A percentile compares a stretch with the other conserved stretches of the same genome.
Conservation (phyloP, 2,888 invertebrate species). For the Aphodius granarius region DNA sequence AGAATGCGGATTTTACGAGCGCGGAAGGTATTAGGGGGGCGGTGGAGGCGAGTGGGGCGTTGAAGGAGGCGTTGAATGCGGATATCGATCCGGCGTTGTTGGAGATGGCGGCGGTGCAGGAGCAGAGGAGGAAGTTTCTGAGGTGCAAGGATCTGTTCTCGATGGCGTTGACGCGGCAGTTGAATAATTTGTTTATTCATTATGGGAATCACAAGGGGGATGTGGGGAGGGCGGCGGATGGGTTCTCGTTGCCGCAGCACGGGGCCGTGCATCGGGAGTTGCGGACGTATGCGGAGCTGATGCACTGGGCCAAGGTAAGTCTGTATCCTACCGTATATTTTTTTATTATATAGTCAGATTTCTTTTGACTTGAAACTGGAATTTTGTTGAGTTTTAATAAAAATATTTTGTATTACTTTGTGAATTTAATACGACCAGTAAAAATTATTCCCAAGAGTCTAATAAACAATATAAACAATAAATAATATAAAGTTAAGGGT, state of each 20-base stretch:
- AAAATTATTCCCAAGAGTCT: no score
- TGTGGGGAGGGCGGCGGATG: slow-evolving; percentile 55
- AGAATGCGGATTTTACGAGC: slow-evolving; percentile 72
- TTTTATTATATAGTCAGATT: not conserved
- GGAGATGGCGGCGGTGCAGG: slow-evolving; percentile 75
- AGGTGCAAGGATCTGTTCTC: slow-evolving; percentile 80
- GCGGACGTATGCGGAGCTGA: slow-evolving; percentile 82
- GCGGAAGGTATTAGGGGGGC: slow-evolving; percentile 64
- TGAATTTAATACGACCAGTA: no score
- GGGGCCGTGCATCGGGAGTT: slow-evolving; percentile 83
- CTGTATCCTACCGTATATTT: not conserved
- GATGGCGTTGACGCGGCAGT: slow-evolving; percentile 80
- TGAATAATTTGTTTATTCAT: slow-evolving; percentile 94
- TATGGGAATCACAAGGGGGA: slow-evolving; percentile 77
- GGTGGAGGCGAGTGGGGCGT: slow-evolving; percentile 70
- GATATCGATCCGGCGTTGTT: slow-evolving; percentile 66
- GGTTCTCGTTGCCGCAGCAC: slow-evolving; percentile 75
- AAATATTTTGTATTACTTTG: not conserved
- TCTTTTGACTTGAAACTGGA: not conserved
- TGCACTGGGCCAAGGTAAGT: slow-evolving; percentile 82
- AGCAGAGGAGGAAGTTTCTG: slow-evolving; percentile 77
- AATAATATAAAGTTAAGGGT: no score
- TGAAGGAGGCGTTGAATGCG: slow-evolving; percentile 74
- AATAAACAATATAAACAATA: no score
- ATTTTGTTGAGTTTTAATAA: not conserved